Base-by-base conservation (phyloP, 2,113 vertebrate species). In the Callospermophilus lateralis region DNA sequence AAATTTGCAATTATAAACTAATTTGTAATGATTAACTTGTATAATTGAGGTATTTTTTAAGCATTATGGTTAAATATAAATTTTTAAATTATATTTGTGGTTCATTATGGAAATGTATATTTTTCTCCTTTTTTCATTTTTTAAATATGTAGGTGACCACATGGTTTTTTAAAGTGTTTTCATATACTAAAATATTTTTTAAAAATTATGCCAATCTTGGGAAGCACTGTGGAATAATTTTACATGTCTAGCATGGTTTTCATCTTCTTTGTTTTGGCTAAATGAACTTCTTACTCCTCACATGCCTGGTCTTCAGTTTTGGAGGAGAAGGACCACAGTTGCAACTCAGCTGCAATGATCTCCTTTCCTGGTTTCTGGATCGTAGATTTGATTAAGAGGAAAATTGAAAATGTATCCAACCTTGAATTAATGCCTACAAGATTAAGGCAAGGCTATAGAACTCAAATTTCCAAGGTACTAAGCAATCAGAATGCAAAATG, bases 311-410 rank as follows among this genome's bases (percentile, higher is more conserved):
- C 73, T 94, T 91, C 68, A 70, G 8, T 67, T 83, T 77, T 78
- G 45, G 55, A 84, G 24, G 85, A 42, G 22, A 86, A 42, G 79
- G 19, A 37, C 20, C 26, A 89, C 6, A 90, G 34, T n/a, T 72
- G 37, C 12, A 67, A 30, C 83, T 95, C 45, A 95, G 58, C 68
- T 84, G 9, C 30, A 88, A 2, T 45, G 42, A 70, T 89, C 22
- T 68, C 32, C 63, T 93, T 96, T 86, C 19, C n/a, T 90, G 20
- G 12, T 90, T 90, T 92, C 70, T 94, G 91, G 86, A 61, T 94
- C 65, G 89, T 15, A 87, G 55, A 51, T 89, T 89, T 89, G 68
- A 95, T 95, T 94, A 94, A 95, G 84, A 94, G 65, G 68, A 97
- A 95, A 97, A 93, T 45, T 93, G 94, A 95, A 97, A 91, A 86